Evolutionary conservation across 2,797 vertebrate genomes (phyloP), one percentile per base, ranked within the genome.

Genomic region (Gymnodraco acuticeps): DNA sequence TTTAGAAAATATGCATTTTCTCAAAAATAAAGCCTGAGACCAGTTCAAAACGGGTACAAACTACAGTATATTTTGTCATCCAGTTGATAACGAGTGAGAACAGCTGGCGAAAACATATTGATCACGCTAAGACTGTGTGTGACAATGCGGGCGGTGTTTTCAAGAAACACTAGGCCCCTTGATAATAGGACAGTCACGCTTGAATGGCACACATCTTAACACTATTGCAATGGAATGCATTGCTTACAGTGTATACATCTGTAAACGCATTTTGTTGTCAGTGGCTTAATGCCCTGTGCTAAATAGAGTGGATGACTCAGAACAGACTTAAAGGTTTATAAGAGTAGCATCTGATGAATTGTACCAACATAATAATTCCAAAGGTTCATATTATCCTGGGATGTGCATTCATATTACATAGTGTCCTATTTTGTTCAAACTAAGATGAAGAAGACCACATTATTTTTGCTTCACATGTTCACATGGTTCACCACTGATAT

Each of bases 381-480:
- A 3, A 17, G 10, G 9, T 53, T 9, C 41, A 19, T 59, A 52
- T 60, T 16, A 43, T 60, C 27, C 6, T 70, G 31, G n/a, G 15
- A 52, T 41, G 45, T 56, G 10, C 17, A 14, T 33, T 61, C 31
- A 45, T 15, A 64, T 67, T 55, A 72, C 63, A 51, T 59, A 12
- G 41, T 78, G 71, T 54, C 68, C 75, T 68, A 54, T 53, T 59
- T 80, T 53, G 42, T 56, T 75, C 27, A 75, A 51, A 62, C 54
- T 33, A 42, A 20, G 42, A 58, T 42, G 66, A 78, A 17, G 58
- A 73, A 68, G 55, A 33, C 4, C n/a, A 7, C 10, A 52, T 78
- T 69, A 78, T 69, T 78, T 54, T 65, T 75, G 82, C 81, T 85
- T 74, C 55, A 66, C 64, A 56, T 59, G 55, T 56, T 31, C 43